Percentiles rank a stretch among this genome's conserved stretches.
Conservation (phyloP, 2,888 invertebrate species). For the Eupithecia exiguata region DNA sequence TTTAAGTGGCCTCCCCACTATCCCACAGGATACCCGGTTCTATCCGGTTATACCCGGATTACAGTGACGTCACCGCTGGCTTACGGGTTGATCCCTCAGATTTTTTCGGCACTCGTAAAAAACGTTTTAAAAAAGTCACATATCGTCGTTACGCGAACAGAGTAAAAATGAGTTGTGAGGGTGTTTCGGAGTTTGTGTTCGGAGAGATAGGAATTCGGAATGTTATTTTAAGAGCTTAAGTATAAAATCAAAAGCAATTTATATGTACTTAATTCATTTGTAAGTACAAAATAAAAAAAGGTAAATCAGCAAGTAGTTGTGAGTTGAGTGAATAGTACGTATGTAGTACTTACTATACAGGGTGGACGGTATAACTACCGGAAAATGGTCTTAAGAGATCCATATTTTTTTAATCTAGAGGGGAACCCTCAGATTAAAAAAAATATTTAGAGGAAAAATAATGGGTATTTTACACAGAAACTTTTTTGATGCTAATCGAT, state of each 20-base stretch:
- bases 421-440: too few relatives aligned
- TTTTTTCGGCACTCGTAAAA: conserved; percentile 56
- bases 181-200: background rate
- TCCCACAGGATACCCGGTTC: background rate
- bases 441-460: too few relatives aligned
- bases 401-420: too few relatives aligned
- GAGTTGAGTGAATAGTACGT: background rate
- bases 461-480: too few relatives aligned
- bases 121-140: conserved; percentile 36
- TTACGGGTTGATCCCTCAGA: conserved; percentile 54
- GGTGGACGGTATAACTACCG: too few relatives aligned
- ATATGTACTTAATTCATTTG: too few relatives aligned
- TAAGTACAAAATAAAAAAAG: too few relatives aligned
- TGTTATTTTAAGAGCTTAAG: background rate
- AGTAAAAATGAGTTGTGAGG: background rate
- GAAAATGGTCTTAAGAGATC: too few relatives aligned
- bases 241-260: background rate
- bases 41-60: conserved; percentile 45
- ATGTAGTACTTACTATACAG: too few relatives aligned
- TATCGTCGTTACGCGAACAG: background rate
- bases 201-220: background rate
- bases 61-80: conserved; percentile 66
- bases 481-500: too few relatives aligned
- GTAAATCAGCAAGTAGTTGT: too few relatives aligned
- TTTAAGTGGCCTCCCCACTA: background rate